Evolutionary conservation across 2,113 vertebrate genomes (phyloP).

Genomic region (Aramus guarauna): DNA sequence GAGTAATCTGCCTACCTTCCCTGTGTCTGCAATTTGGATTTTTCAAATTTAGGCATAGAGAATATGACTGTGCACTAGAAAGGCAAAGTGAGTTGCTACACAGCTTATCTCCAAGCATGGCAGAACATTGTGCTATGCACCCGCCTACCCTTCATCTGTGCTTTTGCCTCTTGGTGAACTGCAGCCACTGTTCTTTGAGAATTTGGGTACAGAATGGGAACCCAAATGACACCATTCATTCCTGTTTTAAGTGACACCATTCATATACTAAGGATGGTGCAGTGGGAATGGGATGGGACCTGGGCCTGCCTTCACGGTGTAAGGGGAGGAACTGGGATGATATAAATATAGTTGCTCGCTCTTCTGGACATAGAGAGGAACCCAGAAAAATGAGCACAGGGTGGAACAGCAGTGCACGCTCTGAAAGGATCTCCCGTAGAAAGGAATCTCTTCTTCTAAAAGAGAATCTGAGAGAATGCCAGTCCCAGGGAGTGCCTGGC

Average conservation of each 20-base stretch:
- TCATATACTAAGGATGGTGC: neutral
- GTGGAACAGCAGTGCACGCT: neutral
- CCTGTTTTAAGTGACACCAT: neutral
- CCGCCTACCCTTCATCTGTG: neutral
- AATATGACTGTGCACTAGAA: neutral
- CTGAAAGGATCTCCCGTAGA: neutral
- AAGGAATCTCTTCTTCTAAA: neutral
- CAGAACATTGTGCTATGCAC: neutral
- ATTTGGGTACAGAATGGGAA: neutral
- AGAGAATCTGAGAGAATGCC: neutral
- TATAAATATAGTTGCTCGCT: fast-evolving
- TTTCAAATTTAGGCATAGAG: neutral
- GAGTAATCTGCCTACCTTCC: neutral
- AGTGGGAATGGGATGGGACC: neutral
- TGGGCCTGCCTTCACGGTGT: neutral
- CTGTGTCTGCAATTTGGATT: neutral
- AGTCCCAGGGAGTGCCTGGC: neutral
- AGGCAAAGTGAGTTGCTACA: neutral
- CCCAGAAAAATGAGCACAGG: neutral
- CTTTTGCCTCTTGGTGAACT: neutral
- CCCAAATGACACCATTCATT: neutral
- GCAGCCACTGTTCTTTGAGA: neutral
- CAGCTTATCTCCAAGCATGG: neutral
- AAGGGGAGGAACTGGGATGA: neutral
- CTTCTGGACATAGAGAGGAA: neutral